phyloP scores from a whole-genome alignment of 2,888 invertebrate species.

The Nemotelus nigrinus region DNA sequence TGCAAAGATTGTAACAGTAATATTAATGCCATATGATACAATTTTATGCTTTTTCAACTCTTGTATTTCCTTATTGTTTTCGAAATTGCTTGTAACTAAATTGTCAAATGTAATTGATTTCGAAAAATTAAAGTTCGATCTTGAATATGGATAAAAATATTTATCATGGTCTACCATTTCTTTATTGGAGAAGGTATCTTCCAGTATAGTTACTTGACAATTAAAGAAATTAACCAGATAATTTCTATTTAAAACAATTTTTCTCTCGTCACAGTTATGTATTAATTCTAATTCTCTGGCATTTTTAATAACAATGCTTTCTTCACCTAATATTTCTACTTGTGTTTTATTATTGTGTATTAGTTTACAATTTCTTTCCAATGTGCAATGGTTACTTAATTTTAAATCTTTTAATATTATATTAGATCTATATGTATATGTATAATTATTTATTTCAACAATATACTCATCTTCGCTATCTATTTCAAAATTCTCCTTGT shows the following conservation, averaged over 20 bases:
- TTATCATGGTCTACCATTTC: background rate
- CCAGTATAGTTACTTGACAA: background rate
- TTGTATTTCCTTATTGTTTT: background rate
- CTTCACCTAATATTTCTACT: background rate
- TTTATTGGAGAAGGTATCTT: background rate
- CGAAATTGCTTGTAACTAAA: background rate
- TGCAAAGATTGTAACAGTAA: background rate
- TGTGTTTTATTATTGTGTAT: background rate
- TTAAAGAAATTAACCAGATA: slow-evolving; percentile 11
- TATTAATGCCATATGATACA: background rate
- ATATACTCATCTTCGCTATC: too few species aligned
- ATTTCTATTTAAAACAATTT: slow-evolving; percentile 2
- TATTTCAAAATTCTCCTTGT: background rate
- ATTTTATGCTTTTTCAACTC: background rate
- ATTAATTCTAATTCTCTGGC: slow-evolving; percentile 6
- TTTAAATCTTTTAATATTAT: slow-evolving; percentile 14
- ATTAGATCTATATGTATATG: background rate
- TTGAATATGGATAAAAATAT: background rate
- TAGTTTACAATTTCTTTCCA: slow-evolving; percentile 7
- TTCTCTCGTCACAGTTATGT: slow-evolving; percentile 20
- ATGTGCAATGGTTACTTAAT: slow-evolving; percentile 21
- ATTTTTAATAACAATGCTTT: slow-evolving; percentile 1
- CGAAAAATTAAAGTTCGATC: background rate
- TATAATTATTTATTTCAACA: slow-evolving; percentile 2
- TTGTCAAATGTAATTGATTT: background rate